Evolutionary conservation across 30 jellyfish, hydroid and myxozoan genomes (phyloP).

Genomic region (Chrysaora quinquecirrha): DNA sequence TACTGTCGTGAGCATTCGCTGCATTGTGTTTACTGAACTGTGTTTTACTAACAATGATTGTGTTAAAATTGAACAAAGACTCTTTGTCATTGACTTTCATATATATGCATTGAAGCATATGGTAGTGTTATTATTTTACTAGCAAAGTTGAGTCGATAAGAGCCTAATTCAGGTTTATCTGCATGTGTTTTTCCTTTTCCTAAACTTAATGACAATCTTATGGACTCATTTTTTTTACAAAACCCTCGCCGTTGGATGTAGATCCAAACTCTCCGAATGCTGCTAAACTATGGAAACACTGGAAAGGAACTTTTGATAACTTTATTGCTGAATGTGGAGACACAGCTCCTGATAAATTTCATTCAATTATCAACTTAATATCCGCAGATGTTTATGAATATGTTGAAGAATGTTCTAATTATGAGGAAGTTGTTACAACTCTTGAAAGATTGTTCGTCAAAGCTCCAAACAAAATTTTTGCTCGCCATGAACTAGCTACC

Average conservation of each 20-base stretch:
- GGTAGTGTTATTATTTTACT: not conserved
- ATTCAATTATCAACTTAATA: not conserved
- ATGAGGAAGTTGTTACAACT: not conserved
- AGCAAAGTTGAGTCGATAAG: not conserved
- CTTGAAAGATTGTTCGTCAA: not conserved
- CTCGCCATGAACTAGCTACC: not conserved
- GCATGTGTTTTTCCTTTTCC: not conserved
- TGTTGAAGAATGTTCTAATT: not conserved
- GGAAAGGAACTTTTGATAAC: constrained; percentile 1
- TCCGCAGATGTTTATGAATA: not conserved
- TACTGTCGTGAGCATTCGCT: not conserved
- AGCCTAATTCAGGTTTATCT: not conserved
- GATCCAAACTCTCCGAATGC: constrained; percentile 11
- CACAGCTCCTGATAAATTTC: not conserved
- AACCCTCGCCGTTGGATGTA: not conserved
- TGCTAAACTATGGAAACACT: not conserved
- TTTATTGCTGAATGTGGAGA: not conserved
- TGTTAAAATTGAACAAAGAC: not conserved
- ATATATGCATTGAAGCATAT: not conserved
- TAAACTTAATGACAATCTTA: not conserved
- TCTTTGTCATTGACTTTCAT: not conserved
- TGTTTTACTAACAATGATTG: not conserved
- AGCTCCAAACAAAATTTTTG: constrained; percentile 3
- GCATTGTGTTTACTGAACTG: not conserved
- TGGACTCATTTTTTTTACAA: no score